Percentiles rank a stretch among this genome's conserved stretches.
phyloP scores from a whole-genome alignment of 2,888 invertebrate species.

The Carpatolechia fugitivella region DNA sequence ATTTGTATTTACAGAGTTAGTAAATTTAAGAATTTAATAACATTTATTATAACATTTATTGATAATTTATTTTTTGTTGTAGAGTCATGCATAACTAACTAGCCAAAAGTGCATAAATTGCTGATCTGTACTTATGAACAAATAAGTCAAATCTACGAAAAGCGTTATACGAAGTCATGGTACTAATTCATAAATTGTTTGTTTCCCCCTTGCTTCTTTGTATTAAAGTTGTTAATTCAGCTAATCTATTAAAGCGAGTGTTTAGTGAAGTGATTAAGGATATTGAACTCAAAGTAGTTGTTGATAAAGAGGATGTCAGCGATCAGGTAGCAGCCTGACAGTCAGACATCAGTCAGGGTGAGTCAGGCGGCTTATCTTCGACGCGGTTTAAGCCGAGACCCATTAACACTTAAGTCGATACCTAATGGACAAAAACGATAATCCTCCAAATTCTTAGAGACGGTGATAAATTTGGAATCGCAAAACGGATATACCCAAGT shows the following conservation, averaged over 20 bases:
- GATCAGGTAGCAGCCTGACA: slow-evolving; percentile 61
- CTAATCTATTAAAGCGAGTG: slow-evolving; percentile 1
- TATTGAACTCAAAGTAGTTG: slow-evolving; percentile 34
- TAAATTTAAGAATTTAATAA: too few relatives aligned
- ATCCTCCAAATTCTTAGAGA: slow-evolving; percentile 62
- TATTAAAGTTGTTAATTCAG: slow-evolving; percentile 8
- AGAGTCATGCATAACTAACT: too few relatives aligned
- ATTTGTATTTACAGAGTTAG: too few relatives aligned
- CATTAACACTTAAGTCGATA: slow-evolving; percentile 70
- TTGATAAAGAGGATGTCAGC: slow-evolving; percentile 36
- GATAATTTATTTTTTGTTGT: too few relatives aligned
- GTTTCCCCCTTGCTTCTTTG: slow-evolving; percentile 7
- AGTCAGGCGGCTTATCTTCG: slow-evolving; percentile 60
- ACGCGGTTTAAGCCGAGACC: slow-evolving; percentile 56
- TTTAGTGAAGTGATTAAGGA: slow-evolving; percentile 18
- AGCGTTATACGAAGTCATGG: neutral
- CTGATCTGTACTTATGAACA: too few relatives aligned
- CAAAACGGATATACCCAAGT: slow-evolving; percentile 42
- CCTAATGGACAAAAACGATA: slow-evolving; percentile 76
- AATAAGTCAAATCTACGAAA: slow-evolving; percentile 28
- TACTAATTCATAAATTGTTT: too few relatives aligned
- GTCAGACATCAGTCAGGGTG: slow-evolving; percentile 59
- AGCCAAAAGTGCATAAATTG: too few relatives aligned
- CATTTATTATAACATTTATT: too few relatives aligned
- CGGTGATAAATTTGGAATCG: slow-evolving; percentile 45